phyloP scores from a whole-genome alignment of 2,797 vertebrate genomes.

The Molossus alvarezi region DNA sequence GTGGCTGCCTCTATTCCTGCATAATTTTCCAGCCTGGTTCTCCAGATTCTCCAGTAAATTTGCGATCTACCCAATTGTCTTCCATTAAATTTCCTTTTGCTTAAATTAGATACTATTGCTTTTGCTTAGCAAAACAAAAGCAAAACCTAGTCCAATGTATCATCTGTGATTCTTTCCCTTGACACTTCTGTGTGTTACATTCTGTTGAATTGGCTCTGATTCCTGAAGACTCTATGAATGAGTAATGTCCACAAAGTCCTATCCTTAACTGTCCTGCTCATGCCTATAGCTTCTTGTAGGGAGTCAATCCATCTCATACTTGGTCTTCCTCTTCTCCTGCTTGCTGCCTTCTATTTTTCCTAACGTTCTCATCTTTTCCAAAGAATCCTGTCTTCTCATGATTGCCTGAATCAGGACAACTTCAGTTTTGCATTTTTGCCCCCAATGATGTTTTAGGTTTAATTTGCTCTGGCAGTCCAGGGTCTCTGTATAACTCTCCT shows the following conservation, averaged over 20 bases:
- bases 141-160: neutral
- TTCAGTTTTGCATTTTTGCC: neutral
- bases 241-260: neutral
- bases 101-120: slow-evolving; percentile 33
- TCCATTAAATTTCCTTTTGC: slow-evolving; percentile 25
- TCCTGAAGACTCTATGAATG: neutral
- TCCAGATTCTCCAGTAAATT: neutral
- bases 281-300: neutral
- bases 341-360: neutral
- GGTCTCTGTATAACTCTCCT: neutral
- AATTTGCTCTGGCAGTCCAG: neutral
- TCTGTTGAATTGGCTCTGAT: neutral
- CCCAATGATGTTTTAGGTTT: neutral
- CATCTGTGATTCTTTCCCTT: neutral
- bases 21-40: slow-evolving; percentile 6
- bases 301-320: neutral
- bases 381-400: neutral
- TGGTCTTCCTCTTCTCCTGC: neutral
- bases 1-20: neutral
- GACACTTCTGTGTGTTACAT: neutral
- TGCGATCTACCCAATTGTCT: neutral
- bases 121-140: neutral
- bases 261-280: neutral
- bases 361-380: neutral
- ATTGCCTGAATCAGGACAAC: neutral